Conservation (phyloP, 1,140 invertebrate species). For the Conus ventricosus region DNA sequence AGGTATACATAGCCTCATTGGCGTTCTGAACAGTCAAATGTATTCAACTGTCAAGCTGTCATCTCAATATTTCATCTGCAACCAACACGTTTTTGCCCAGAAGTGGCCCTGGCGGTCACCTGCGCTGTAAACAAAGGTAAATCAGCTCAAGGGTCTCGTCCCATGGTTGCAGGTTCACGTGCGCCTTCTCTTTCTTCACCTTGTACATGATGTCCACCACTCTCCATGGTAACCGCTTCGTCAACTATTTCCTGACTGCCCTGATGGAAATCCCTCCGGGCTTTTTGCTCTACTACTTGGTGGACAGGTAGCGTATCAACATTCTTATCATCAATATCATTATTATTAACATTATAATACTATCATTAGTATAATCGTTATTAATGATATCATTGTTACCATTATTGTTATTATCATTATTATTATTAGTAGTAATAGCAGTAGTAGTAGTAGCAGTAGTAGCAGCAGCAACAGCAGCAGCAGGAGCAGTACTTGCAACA, state of each 20-base stretch:
- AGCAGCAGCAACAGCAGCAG: no score
- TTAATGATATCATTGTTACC: not conserved
- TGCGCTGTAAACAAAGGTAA: no score
- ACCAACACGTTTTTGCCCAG: no score
- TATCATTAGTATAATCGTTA: not conserved
- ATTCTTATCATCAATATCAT: not conserved
- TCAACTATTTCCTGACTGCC: slow-evolving; percentile 32
- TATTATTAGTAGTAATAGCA: not conserved
- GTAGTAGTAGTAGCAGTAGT: no score
- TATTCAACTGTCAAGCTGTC: no score
- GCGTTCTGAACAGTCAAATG: no score
- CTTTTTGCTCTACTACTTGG: slow-evolving; percentile 5
- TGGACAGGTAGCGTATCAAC: slow-evolving; percentile 10
- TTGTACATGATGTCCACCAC: slow-evolving; percentile 28
- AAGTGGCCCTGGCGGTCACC: no score
- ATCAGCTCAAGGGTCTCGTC: no score
- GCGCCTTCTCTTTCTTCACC: slow-evolving; percentile 33
- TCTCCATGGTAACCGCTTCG: slow-evolving; percentile 7
- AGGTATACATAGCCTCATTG: no score
- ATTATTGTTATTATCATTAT: not conserved
- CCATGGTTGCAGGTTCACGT: slow-evolving; percentile 27
- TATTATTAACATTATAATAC: not conserved
- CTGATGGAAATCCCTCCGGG: slow-evolving; percentile 24
- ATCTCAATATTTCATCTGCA: no score
- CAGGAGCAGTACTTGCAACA: no score